Conservation (phyloP, 2,888 invertebrate species). For the Gryllus longicercus region DNA sequence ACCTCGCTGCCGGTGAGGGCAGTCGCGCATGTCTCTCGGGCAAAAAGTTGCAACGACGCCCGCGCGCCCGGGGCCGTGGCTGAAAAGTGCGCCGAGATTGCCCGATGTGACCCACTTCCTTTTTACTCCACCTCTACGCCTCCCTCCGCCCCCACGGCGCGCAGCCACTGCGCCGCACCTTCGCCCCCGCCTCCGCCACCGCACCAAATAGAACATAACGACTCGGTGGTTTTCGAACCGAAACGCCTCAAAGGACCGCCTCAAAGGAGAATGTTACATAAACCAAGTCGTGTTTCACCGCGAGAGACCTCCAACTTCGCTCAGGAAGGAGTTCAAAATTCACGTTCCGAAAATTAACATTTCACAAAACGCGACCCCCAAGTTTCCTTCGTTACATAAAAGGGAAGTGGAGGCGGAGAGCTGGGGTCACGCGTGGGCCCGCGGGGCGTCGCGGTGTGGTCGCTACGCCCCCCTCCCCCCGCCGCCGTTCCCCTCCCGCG, state of each 20-base stretch:
- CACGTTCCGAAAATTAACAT: conserved; percentile 17
- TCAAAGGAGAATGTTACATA: conserved; percentile 6
- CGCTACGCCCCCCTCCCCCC: too few species aligned
- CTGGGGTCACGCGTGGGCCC: background rate
- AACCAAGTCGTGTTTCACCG: background rate
- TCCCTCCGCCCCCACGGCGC: background rate
- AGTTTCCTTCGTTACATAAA: conserved; percentile 17
- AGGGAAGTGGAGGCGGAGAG: conserved; percentile 3
- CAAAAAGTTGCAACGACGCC: background rate
- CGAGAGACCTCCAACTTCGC: background rate
- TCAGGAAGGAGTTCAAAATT: conserved; percentile 6
- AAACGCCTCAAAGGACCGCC: background rate
- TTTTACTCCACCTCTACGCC: background rate
- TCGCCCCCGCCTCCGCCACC: background rate
- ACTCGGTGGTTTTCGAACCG: background rate
- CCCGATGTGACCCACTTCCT: conserved; percentile 6
- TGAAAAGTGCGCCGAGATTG: conserved; percentile 17
- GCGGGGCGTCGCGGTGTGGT: background rate
- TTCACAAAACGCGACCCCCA: conserved; percentile 9
- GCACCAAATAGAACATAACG: background rate
- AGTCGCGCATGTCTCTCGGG: background rate
- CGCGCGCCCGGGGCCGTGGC: background rate
- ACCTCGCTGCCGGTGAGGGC: too few species aligned
- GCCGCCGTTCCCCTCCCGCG: too few species aligned
- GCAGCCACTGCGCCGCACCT: background rate